phyloP scores from a whole-genome alignment of 2,888 invertebrate genomes.

The Netelia fuscicornis region DNA sequence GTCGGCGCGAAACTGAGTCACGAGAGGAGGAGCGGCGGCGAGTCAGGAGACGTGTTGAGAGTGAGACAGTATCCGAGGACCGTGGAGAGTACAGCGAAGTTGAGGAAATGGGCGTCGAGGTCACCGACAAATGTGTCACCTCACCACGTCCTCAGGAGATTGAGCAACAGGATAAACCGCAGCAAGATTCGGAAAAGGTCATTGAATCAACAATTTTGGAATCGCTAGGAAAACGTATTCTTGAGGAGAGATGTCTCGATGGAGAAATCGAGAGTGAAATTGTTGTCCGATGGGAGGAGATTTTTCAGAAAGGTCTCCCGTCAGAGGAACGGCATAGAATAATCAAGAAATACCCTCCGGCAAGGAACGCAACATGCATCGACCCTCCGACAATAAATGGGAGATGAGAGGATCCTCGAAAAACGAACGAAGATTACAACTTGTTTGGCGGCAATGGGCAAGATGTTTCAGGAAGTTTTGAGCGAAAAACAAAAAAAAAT shows the following conservation, averaged over 20 bases:
- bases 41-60: background rate
- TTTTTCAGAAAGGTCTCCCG: slow-evolving; percentile 21
- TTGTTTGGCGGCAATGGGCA: slow-evolving; percentile 14
- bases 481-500: slow-evolving; percentile 11
- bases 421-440: slow-evolving; percentile 52
- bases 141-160: background rate
- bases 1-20: background rate
- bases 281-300: slow-evolving; percentile 20
- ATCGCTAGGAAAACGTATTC: slow-evolving; percentile 21
- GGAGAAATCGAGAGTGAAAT: slow-evolving; percentile 1
- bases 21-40: background rate
- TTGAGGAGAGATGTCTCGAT: background rate
- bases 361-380: slow-evolving; percentile 7
- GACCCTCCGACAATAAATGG: slow-evolving; percentile 17
- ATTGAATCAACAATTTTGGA: slow-evolving; percentile 14
- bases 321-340: background rate
- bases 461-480: background rate
- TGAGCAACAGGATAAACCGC: background rate
- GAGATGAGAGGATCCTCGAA: slow-evolving; percentile 46
- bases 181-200: background rate
- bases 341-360: slow-evolving; percentile 19
- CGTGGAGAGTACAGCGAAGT: background rate
- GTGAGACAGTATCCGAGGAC: background rate
- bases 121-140: background rate
- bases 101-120: background rate